These are phyloP conservation scores for Dasysyrphus albostriatus DNA, from an alignment of 2,888 invertebrate genomes.

Conservation along the genomic window DNA sequence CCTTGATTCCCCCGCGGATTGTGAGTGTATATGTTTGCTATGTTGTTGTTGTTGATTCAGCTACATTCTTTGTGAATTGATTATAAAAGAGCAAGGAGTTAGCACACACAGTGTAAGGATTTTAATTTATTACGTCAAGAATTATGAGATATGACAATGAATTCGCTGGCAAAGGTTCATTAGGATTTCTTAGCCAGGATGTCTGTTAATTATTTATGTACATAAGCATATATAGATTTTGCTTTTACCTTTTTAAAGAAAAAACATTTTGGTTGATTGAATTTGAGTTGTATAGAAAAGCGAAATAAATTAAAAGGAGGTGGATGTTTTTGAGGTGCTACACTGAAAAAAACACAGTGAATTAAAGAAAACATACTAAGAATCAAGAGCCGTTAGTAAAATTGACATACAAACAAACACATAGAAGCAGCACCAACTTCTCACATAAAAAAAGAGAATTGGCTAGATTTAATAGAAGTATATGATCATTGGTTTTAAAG, in stretches of 20 bases:
- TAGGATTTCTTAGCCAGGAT: constrained; percentile 47
- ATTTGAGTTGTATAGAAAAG: constrained; percentile 37
- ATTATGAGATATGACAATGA: constrained; percentile 69
- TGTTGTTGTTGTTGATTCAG: neutral
- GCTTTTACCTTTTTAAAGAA: constrained; percentile 16
- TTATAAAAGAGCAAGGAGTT: constrained; percentile 67
- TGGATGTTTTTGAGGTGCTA: constrained; percentile 1
- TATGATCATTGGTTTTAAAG: too few species aligned
- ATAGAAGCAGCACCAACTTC: too few species aligned
- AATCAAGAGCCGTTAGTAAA: too few species aligned
- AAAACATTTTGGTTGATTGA: constrained; percentile 61
- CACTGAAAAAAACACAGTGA: neutral
- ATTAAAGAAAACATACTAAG: too few species aligned
- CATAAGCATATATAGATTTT: neutral
- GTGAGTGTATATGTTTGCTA: neutral
- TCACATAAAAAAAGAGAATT: too few species aligned
- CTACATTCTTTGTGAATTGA: constrained; percentile 63
- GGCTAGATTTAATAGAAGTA: too few species aligned
- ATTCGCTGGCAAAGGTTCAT: constrained; percentile 67
- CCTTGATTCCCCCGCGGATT: constrained; percentile 9
- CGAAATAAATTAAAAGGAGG: neutral
- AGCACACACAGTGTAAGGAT: constrained; percentile 43
- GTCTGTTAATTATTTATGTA: constrained; percentile 18
- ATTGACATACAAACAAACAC: too few species aligned
- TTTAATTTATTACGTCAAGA: constrained; percentile 73